Conservation (phyloP, 2,113 vertebrate genomes). For the Ictidomys tridecemlineatus region DNA sequence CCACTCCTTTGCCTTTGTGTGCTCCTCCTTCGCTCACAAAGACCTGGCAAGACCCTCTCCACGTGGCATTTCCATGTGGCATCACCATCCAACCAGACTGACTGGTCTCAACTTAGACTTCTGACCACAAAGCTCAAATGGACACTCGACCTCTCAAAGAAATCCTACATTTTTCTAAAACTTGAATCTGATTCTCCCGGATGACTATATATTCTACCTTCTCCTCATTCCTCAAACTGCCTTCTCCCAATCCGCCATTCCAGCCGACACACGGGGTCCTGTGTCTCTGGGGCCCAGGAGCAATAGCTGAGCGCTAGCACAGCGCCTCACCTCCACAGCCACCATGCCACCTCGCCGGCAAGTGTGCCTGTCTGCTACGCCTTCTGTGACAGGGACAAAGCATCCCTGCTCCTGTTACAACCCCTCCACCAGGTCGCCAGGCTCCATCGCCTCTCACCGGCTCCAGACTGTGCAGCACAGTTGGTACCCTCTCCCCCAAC, state of each 20-base stretch:
- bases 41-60: not conserved
- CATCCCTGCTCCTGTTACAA: not conserved
- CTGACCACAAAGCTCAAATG: not conserved
- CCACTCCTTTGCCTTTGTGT: not conserved
- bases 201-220: not conserved
- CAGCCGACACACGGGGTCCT: not conserved
- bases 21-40: not conserved
- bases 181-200: not conserved
- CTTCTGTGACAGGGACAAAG: not conserved
- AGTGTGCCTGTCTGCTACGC: fast-evolving
- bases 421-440: not conserved
- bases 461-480: not conserved
- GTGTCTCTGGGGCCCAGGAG: not conserved
- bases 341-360: not conserved
- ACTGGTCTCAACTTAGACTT: not conserved
- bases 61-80: not conserved
- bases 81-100: not conserved
- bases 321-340: not conserved
- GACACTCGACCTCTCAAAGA: not conserved
- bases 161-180: slow-evolving; percentile 34
- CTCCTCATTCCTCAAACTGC: not conserved
- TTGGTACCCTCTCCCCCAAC: not conserved
- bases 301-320: not conserved
- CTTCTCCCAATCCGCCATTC: not conserved
- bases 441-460: not conserved